Evolutionary conservation across 2,888 invertebrate genomes (phyloP), one percentile per base, ranked within the genome.

Genomic region (Teinopalpus imperialis): DNA sequence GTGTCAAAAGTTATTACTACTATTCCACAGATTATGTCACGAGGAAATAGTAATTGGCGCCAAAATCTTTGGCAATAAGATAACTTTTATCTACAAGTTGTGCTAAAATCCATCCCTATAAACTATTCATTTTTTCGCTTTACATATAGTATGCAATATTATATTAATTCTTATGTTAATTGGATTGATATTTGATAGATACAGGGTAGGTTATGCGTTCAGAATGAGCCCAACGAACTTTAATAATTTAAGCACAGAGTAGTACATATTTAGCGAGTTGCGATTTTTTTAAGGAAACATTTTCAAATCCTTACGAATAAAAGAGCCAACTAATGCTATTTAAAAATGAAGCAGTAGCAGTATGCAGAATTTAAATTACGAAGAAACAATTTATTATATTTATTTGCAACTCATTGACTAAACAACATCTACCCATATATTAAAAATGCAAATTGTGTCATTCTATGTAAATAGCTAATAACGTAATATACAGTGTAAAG

Each of bases 141-240:
- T 57, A 59, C 47, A 49, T 52, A 47, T 57, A 55, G 53, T 51
- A 53, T 51, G 49, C 47, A 52, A 52, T 53, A 49, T 57, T 56
- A 50, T 56, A 57, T 53, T 58, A 57, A 36, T 36, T 30, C 10
- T 51, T 48, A 39, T 12, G 27, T 47, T 51, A 42, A 45, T 46
- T 66, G 45, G 23, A 14, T 30, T 31, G 27, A 39, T 3, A 20
- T 39, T 39, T 40, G 16, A 37, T 37, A 40, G 12, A 35, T 35
- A 29, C 40, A 82, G 82, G 82, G 79, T 81, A 81, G 78, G 74
- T 74, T 59, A 66, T 63, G 69, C 73, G 68, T 74, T 70, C 68
- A 74, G 71, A 70, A 69, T 70, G 73, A 79, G 62, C 76, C 77
- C 78, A 79, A 77, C 74, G 78, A 79, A 76, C 58, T 57, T 59